Evolutionary conservation across 2,797 vertebrate genomes (phyloP).

Genomic region (Typhlichthys subterraneus): DNA sequence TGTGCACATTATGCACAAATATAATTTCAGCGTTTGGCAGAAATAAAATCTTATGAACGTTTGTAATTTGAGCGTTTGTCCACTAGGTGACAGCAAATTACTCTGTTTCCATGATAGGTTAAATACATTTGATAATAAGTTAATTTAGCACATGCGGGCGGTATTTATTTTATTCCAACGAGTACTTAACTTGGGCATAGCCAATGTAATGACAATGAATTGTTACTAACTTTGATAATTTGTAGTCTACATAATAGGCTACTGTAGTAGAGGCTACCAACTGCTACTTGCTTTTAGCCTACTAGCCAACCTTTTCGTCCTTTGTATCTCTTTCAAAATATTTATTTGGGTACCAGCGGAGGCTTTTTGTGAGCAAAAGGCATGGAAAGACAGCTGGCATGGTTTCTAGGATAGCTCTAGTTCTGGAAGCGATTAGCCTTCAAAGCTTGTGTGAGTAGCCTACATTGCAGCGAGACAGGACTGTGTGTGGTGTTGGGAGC

Average conservation of each 20-base stretch:
- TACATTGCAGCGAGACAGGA: conserved; percentile 47
- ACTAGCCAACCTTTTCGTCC: not conserved
- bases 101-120: not conserved
- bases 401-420: conserved; percentile 50
- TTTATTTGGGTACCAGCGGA: conserved; percentile 37
- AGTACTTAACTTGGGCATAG: conserved; percentile 20
- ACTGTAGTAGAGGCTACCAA: too few relatives aligned
- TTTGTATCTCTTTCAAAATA: conserved; percentile 26
- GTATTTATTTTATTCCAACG: conserved; percentile 18
- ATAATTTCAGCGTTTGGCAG: not conserved
- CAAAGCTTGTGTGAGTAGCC: conserved; percentile 62
- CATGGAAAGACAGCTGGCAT: conserved; percentile 60
- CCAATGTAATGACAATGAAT: conserved; percentile 1
- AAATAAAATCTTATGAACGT: not conserved
- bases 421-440: conserved; percentile 78
- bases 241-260: not conserved
- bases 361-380: conserved; percentile 47
- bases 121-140: not conserved
- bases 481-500: conserved; percentile 38
- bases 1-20: not conserved
- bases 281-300: conserved; percentile 1
- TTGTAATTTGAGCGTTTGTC: conserved; percentile 7
- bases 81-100: conserved; percentile 65
- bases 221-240: conserved; percentile 32
- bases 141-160: conserved; percentile 3